phyloP scores from a whole-genome alignment of 2,888 invertebrate species.

The Bugula neritina region DNA sequence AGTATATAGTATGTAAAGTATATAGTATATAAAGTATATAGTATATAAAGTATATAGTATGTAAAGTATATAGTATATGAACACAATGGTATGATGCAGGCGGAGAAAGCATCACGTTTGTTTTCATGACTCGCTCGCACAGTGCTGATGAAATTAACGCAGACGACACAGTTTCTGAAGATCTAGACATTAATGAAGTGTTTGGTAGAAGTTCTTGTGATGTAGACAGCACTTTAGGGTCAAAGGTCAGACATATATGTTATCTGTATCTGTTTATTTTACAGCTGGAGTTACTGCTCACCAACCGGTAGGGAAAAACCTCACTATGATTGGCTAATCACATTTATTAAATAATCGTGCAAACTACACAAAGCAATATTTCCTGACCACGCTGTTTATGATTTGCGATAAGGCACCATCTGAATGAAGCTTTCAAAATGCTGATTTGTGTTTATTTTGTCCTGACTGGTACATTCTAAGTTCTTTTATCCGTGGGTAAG shows the following conservation, averaged over 20 bases:
- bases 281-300: not conserved
- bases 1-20: too few species aligned
- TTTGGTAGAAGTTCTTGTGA: not conserved
- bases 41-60: not conserved
- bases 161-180: not conserved
- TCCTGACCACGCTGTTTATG: too few species aligned
- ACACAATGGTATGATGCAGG: too few species aligned
- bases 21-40: too few species aligned
- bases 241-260: not conserved
- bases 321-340: too few species aligned
- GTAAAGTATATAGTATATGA: not conserved
- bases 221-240: not conserved
- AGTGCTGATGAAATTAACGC: conserved; percentile 11
- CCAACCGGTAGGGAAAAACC: not conserved
- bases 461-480: too few species aligned
- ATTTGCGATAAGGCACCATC: too few species aligned
- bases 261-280: not conserved
- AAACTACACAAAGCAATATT: too few species aligned
- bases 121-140: conserved; percentile 16
- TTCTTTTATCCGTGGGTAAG: too few species aligned
- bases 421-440: too few species aligned
- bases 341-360: too few species aligned
- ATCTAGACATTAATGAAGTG: not conserved
- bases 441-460: too few species aligned
- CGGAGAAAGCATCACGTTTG: conserved; percentile 19